Conservation (phyloP, 2,888 invertebrate species). For the Acrobasis consociella region DNA sequence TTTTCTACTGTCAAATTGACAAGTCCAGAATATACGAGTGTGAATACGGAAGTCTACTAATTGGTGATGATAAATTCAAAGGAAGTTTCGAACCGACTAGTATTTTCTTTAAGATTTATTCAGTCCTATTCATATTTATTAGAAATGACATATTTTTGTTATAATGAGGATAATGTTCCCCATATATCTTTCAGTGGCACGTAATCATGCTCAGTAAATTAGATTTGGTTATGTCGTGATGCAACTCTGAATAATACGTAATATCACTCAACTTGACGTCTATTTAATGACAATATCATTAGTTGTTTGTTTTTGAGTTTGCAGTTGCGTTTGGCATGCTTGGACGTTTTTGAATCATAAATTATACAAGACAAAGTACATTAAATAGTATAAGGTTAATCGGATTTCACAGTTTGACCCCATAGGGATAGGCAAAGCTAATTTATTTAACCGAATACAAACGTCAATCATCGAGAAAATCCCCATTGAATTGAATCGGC, state of each 20-base stretch:
- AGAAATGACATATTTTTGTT: slow-evolving; percentile 10
- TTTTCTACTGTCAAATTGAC: slow-evolving; percentile 52
- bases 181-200: slow-evolving; percentile 3
- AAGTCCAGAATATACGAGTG: slow-evolving; percentile 44
- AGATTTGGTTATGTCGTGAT: not conserved
- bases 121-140: not conserved
- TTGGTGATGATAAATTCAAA: slow-evolving; percentile 65
- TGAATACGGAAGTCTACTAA: slow-evolving; percentile 68
- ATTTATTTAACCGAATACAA: slow-evolving; percentile 56
- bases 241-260: not conserved
- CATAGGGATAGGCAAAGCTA: slow-evolving; percentile 48
- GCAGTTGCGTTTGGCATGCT: slow-evolving; percentile 33
- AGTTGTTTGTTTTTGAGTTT: slow-evolving; percentile 25
- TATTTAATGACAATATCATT: slow-evolving; percentile 23
- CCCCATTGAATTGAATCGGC: slow-evolving; percentile 47
- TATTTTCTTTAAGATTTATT: slow-evolving; percentile 32
- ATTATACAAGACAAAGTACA: slow-evolving; percentile 47
- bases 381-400: slow-evolving; percentile 56
- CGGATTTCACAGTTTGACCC: slow-evolving; percentile 58
- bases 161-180: slow-evolving; percentile 13
- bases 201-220: slow-evolving; percentile 1
- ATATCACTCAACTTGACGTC: slow-evolving; percentile 7
- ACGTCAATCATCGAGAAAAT: slow-evolving; percentile 60
- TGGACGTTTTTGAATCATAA: slow-evolving; percentile 37
- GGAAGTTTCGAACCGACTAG: slow-evolving; percentile 45